Base-by-base conservation (phyloP, 2,888 invertebrate genomes). In the Caenorhabditis virilis region DNA sequence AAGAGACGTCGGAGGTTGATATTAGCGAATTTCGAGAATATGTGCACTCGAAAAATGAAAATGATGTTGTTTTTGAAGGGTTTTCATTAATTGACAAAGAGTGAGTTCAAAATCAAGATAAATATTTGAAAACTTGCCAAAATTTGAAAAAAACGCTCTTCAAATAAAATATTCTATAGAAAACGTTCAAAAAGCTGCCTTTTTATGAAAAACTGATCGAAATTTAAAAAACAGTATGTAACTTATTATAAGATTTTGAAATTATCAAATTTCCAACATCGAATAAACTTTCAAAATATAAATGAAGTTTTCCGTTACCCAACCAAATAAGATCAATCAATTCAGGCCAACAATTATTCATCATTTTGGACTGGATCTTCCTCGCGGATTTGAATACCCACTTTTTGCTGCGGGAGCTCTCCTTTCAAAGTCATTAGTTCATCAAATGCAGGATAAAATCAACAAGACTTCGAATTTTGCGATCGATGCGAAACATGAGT, bases 301-400 rank as follows among this genome's bases (percentile, higher is more conserved):
- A n/a, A n/a, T n/a, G n/a, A n/a, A n/a, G n/a, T n/a, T n/a, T n/a
- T n/a, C n/a, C n/a, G n/a, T n/a, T n/a, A n/a, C n/a, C n/a, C n/a
- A n/a, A n/a, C n/a, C n/a, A n/a, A n/a, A n/a, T n/a, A n/a, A n/a
- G n/a, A n/a, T n/a, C n/a, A n/a, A n/a, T n/a, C n/a, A n/a, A 35
- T 86, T 86, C 51, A 90, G 91, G 78, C 89, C 92, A 0, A 91
- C 91, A 1, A 93, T 95, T 65, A 91, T 93, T 72, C 94, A 95
- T 85, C 94, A 95, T 86, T 89, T 89, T 6, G 88, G 89, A 83
- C 88, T 88, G 76, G 69, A 80, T 71, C 88, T 51, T 90, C 57
- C 65, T 1, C 16, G 49, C 5, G 33, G 23, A n/a, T 63, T 66
- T 16, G n/a, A 18, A 23, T 65, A 70, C 35, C 60, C 63, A 5